phyloP scores from a whole-genome alignment of 1,140 invertebrate genomes.

The Trichonephila clavata region DNA sequence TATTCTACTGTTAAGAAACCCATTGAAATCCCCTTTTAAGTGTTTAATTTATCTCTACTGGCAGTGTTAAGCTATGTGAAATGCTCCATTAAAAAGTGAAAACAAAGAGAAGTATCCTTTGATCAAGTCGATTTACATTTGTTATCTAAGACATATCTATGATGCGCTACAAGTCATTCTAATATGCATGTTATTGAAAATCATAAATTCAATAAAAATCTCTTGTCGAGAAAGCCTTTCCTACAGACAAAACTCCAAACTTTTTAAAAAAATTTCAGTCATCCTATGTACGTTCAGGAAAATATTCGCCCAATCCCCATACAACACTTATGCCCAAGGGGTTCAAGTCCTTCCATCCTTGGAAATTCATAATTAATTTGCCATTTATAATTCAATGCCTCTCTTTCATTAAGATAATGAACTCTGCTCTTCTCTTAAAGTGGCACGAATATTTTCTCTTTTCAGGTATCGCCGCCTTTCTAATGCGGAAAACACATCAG shows the following conservation, averaged over 20 bases:
- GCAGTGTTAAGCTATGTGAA: too few species aligned
- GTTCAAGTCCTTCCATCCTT: neutral
- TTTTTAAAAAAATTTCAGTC: neutral
- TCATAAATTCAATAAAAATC: neutral
- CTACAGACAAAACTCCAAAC: neutral
- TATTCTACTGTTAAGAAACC: too few species aligned
- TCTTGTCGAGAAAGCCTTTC: neutral
- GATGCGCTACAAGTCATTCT: too few species aligned
- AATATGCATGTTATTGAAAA: neutral
- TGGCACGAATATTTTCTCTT: too few species aligned
- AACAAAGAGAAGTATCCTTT: too few species aligned
- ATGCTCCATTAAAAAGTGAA: too few species aligned
- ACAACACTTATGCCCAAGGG: neutral
- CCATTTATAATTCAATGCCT: constrained; percentile 18
- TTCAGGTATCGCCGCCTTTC: too few species aligned
- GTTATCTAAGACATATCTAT: too few species aligned
- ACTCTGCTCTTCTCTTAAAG: neutral
- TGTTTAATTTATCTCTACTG: too few species aligned
- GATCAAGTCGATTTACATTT: too few species aligned
- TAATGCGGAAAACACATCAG: too few species aligned
- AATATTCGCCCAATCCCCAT: neutral
- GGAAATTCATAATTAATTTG: constrained; percentile 4
- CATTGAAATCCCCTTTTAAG: too few species aligned
- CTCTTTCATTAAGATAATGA: constrained; percentile 15
- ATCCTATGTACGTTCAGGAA: neutral